phyloP scores from a whole-genome alignment of 2,888 invertebrate species.

The Epinotia ramella region DNA sequence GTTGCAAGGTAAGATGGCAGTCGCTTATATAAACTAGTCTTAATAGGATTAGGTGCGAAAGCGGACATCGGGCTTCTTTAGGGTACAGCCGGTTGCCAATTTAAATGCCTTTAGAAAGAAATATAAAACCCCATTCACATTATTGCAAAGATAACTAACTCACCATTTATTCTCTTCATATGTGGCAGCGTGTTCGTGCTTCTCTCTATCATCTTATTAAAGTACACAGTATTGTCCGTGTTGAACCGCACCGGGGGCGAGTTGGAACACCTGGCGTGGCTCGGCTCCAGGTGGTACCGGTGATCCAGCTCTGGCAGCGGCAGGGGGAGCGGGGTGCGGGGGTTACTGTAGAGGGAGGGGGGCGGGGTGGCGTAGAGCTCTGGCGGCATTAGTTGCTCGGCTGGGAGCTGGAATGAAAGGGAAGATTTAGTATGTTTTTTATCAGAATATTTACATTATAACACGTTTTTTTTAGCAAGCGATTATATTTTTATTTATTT shows the following conservation, averaged over 20 bases:
- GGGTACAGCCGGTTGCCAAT: too few relatives aligned
- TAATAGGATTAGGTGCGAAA: too few relatives aligned
- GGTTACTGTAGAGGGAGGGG: constrained; percentile 71
- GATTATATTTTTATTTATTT: too few relatives aligned
- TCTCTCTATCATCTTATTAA: constrained; percentile 67
- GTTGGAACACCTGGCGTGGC: constrained; percentile 64
- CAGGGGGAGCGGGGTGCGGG: constrained; percentile 71
- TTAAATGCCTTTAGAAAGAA: too few relatives aligned
- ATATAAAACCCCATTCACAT: too few relatives aligned
- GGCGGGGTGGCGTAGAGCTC: constrained; percentile 72
- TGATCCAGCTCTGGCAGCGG: constrained; percentile 73
- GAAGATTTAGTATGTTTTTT: constrained; percentile 2
- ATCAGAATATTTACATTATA: too few relatives aligned
- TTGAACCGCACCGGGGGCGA: constrained; percentile 77
- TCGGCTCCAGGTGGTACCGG: constrained; percentile 53
- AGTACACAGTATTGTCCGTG: constrained; percentile 70
- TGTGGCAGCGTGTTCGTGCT: constrained; percentile 70
- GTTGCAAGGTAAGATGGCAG: too few relatives aligned
- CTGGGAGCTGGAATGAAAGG: constrained; percentile 65
- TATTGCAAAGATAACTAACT: constrained; percentile 46
- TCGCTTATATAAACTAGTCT: too few relatives aligned
- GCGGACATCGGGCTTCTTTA: too few relatives aligned
- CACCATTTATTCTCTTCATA: constrained; percentile 69
- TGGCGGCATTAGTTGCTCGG: constrained; percentile 78
- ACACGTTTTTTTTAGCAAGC: too few relatives aligned